Evolutionary conservation across 2,888 invertebrate genomes (phyloP).

Genomic region (Spicauda simplicius): DNA sequence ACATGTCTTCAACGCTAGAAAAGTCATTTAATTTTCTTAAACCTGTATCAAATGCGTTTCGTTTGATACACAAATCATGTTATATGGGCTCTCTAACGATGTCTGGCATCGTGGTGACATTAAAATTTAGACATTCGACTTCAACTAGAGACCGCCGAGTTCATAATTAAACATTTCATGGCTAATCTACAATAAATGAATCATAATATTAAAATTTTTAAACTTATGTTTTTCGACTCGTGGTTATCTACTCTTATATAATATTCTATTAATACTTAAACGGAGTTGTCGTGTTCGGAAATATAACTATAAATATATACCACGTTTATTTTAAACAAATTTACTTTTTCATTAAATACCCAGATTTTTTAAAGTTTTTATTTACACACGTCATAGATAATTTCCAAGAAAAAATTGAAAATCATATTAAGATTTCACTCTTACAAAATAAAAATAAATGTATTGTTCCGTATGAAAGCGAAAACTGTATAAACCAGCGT

Average conservation of each 20-base stretch:
- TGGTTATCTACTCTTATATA: no score
- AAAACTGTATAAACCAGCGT: not conserved
- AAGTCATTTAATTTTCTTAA: constrained; percentile 9
- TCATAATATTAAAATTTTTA: not conserved
- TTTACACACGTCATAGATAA: no score
- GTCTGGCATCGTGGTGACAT: constrained; percentile 19
- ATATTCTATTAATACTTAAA: no score
- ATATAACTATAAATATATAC: no score
- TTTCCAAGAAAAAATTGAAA: no score
- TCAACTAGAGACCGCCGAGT: not conserved
- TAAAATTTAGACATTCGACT: constrained; percentile 10
- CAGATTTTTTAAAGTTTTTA: no score
- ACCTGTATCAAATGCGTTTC: constrained; percentile 12
- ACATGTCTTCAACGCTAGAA: constrained; percentile 11
- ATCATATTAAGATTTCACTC: not conserved
- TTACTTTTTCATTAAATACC: no score
- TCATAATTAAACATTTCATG: not conserved
- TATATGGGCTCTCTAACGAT: constrained; percentile 16
- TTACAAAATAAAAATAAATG: not conserved
- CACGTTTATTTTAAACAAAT: no score
- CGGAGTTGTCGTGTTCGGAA: no score
- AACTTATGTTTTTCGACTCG: no score
- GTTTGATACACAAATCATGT: constrained; percentile 18
- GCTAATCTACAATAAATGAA: not conserved
- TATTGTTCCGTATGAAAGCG: not conserved